Evolutionary conservation across 1,140 invertebrate species (phyloP), one percentile per base, ranked within the genome.

Genomic region (Brachionus rotundiformis): DNA sequence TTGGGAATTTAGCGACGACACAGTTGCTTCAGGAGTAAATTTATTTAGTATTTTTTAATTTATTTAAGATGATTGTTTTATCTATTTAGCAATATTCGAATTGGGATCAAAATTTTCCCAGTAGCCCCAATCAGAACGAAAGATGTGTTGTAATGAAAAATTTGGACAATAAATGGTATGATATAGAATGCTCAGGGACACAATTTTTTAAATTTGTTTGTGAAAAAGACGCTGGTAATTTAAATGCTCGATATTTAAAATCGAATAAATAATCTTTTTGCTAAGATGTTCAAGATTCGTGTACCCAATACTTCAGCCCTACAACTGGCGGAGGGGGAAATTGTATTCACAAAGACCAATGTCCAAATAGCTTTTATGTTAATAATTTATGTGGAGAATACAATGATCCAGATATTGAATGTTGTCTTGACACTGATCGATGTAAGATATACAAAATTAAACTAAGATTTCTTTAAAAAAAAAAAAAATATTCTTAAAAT

Each of bases 331-430:
- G 76, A 1, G 76, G 76, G 23, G 76, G 76, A 27, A 54, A 79
- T 41, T 79, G 76, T 63, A 63, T 79, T 59, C 76, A 79, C 19
- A 54, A 63, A 79, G 76, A 79, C 10, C 76, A 79, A 63, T 79
- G 76, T 79, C 44, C 76, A 1, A 79, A 79, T n/a, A 79, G 25
- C 16, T 63, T 79, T 54, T 63, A 29, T 33, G 76, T 79, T 1
- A 59, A 29, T 13, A 39, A 39, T 59, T 19, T 79, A 27, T 79
- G 76, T 41, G 47, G 33, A 13, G 76, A 79, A 59, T 63, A 79
- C 25, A 79, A 63, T 79, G 68, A 73, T 27, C 59, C 59, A 13
- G 76, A 79, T 41, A 10, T 79, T 1, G 49, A 59, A 33, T 79
- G 76, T 27, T 79, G 76, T 39, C 29, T 79, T 27, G 76, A 79